Conservation (phyloP, 2,888 invertebrate species). For the Noctua fimbriata region DNA sequence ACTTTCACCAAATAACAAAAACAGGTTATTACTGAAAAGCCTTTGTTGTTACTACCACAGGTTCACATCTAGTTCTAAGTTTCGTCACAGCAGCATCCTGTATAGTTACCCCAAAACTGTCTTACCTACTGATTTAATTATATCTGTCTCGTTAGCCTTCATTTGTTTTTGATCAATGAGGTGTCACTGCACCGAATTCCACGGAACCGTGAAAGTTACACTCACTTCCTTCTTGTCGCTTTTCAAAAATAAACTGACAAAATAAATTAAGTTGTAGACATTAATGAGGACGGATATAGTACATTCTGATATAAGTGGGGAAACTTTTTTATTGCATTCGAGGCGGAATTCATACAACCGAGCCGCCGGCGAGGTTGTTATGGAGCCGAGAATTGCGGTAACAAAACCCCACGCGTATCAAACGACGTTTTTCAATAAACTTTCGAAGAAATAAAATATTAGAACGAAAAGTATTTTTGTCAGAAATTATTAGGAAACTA, state of each 20-base stretch:
- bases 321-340: no score
- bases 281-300: slow-evolving; percentile 6
- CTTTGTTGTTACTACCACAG: not conserved
- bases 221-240: slow-evolving; percentile 24
- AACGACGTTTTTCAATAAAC: no score
- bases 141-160: slow-evolving; percentile 36
- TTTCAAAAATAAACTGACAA: slow-evolving; percentile 18
- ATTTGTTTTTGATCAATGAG: slow-evolving; percentile 44
- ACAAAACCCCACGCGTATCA: no score
- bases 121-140: slow-evolving; percentile 10
- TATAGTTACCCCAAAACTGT: not conserved
- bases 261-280: slow-evolving; percentile 24
- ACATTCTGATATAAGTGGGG: no score
- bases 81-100: not conserved
- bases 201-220: slow-evolving; percentile 46
- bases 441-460: no score
- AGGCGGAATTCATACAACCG: no score
- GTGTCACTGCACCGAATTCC: slow-evolving; percentile 48
- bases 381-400: no score
- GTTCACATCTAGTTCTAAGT: not conserved
- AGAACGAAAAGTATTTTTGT: no score
- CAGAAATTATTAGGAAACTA: no score
- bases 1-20: not conserved
- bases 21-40: not conserved
- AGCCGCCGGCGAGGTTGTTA: no score